A percentile compares a stretch with the other conserved stretches of the same genome.
These are phyloP conservation scores for Eurytoma californica DNA, from an alignment of 2,888 invertebrate genomes.

Conservation along the genomic window DNA sequence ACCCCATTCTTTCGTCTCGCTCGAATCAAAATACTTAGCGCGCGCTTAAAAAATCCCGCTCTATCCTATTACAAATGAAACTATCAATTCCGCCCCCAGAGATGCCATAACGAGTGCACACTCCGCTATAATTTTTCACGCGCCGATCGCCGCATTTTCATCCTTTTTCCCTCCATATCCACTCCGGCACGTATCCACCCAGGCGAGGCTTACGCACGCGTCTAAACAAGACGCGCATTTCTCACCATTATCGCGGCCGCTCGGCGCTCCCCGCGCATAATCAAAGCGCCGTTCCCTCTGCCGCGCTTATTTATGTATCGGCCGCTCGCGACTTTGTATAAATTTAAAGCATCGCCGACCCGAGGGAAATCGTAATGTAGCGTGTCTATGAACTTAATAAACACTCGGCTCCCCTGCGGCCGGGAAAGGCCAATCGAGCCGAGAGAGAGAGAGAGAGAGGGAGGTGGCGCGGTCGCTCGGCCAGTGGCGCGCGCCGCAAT, in stretches of 20 bases:
- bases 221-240: neutral
- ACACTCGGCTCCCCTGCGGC: slow-evolving; percentile 23
- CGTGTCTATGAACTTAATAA: slow-evolving; percentile 27
- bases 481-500: slow-evolving; percentile 70
- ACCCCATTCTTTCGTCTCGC: too few relatives aligned
- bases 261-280: slow-evolving; percentile 4
- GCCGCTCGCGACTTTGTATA: slow-evolving; percentile 7
- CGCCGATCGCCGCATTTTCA: too few relatives aligned
- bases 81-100: too few relatives aligned
- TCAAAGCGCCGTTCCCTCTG: neutral
- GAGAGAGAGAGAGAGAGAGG: neutral
- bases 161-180: too few relatives aligned
- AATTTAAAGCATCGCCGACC: slow-evolving; percentile 11
- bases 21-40: too few relatives aligned
- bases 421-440: neutral
- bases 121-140: too few relatives aligned
- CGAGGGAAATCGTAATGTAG: slow-evolving; percentile 31
- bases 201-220: neutral
- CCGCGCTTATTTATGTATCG: neutral
- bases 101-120: too few relatives aligned
- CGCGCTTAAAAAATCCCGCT: too few relatives aligned
- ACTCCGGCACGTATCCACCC: neutral
- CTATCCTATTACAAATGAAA: too few relatives aligned
- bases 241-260: slow-evolving; percentile 35
- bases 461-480: slow-evolving; percentile 56